phyloP scores from a whole-genome alignment of 2,888 invertebrate species.

The Herminia tarsipennalis region DNA sequence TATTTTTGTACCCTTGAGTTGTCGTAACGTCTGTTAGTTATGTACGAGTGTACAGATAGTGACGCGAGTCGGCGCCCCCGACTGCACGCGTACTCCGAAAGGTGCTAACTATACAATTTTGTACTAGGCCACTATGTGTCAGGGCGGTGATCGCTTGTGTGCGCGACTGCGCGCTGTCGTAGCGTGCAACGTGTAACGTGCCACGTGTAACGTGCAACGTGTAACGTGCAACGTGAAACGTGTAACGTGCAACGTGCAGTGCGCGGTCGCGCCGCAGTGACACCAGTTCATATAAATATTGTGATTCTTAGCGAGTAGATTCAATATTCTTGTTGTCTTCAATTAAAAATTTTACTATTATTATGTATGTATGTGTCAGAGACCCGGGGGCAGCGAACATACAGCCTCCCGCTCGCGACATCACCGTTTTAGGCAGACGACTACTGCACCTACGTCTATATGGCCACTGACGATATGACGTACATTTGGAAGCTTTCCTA shows the following conservation, averaged over 20 bases:
- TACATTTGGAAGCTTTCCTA: no score
- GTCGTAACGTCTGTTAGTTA: constrained; percentile 16
- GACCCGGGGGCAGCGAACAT: background rate
- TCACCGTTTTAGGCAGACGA: constrained; percentile 22
- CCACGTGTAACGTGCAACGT: no score
- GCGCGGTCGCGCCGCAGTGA: constrained; percentile 2
- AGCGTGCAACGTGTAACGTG: no score
- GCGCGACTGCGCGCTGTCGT: background rate
- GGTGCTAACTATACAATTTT: constrained; percentile 60
- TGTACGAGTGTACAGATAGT: constrained; percentile 21
- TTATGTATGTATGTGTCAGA: constrained; percentile 7
- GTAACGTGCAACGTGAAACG: no score
- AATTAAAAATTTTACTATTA: constrained; percentile 35
- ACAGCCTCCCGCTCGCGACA: background rate
- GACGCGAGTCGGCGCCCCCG: constrained; percentile 10
- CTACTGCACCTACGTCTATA: background rate
- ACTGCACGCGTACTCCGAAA: constrained; percentile 10
- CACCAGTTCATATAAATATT: constrained; percentile 18
- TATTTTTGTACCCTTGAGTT: constrained; percentile 34
- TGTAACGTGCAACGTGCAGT: no score
- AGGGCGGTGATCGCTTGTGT: background rate
- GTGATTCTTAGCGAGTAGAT: constrained; percentile 38
- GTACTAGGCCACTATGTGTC: constrained; percentile 29
- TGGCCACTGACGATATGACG: no score
- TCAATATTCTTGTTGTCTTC: constrained; percentile 39